These are phyloP conservation scores for Brachionus plicatilis DNA, from an alignment of 1,140 invertebrate genomes.

Conservation along the genomic window DNA sequence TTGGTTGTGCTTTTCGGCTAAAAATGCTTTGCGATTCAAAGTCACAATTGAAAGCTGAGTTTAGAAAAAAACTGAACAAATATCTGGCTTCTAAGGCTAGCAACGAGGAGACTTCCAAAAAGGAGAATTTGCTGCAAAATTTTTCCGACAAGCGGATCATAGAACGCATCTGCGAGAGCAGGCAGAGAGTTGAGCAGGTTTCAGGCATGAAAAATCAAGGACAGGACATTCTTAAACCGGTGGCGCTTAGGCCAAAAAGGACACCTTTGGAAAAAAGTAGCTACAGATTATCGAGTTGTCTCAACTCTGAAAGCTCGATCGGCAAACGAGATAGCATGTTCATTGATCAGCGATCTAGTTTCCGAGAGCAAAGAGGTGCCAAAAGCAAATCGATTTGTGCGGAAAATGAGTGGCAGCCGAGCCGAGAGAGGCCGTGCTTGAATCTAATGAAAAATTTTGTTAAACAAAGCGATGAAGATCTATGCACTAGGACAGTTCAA, in stretches of 20 bases:
- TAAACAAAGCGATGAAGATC: not conserved
- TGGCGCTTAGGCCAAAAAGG: not conserved
- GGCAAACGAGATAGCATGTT: not conserved
- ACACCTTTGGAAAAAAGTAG: not conserved
- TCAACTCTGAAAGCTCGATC: not conserved
- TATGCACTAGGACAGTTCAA: not conserved
- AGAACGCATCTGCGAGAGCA: not conserved
- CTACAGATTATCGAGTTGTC: not conserved
- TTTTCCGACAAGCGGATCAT: not conserved
- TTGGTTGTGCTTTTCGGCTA: not conserved
- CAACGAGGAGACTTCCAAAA: not conserved
- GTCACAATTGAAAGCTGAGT: not conserved
- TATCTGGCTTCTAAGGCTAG: not conserved
- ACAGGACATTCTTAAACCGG: not conserved
- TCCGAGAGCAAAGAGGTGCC: not conserved
- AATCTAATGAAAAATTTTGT: conserved; percentile 19
- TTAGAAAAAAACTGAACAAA: not conserved
- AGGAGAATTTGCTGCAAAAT: not conserved
- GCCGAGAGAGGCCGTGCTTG: not conserved
- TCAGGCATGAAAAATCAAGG: not conserved
- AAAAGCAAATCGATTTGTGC: not conserved
- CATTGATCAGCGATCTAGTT: not conserved
- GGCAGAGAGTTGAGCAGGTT: not conserved
- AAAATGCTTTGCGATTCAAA: conserved; percentile 1
- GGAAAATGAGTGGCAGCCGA: not conserved